phyloP scores from a whole-genome alignment of 2,888 invertebrate genomes.

The Liopterus haemorrhoidalis region DNA sequence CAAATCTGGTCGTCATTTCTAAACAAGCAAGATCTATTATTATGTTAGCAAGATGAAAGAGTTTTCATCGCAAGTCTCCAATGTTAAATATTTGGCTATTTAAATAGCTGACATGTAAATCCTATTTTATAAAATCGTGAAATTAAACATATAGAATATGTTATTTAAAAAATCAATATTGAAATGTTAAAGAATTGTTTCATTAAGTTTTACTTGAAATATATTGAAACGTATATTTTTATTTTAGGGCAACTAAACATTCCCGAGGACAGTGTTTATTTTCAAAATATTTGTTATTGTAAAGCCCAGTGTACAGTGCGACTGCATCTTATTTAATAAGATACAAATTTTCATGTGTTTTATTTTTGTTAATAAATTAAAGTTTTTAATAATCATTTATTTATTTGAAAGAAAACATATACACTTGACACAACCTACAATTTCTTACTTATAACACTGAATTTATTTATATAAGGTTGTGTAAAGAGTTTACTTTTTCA shows the following conservation, averaged over 20 bases:
- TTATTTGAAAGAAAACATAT: slow-evolving; percentile 37
- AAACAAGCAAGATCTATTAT: no score
- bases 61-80: no score
- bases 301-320: slow-evolving; percentile 23
- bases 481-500: no score
- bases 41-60: no score
- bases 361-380: slow-evolving; percentile 49
- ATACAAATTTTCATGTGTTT: slow-evolving; percentile 48
- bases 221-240: slow-evolving; percentile 11
- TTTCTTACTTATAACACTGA: background rate
- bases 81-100: no score
- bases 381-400: slow-evolving; percentile 48
- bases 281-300: slow-evolving; percentile 20
- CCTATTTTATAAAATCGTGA: no score
- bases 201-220: slow-evolving; percentile 10
- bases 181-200: no score
- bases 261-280: slow-evolving; percentile 35
- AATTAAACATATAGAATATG: no score
- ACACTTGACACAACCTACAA: no score
- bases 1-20: no score
- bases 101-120: no score
- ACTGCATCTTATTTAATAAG: slow-evolving; percentile 44
- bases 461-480: background rate
- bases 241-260: slow-evolving; percentile 40
- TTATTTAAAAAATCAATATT: no score